Base-by-base conservation (phyloP, 37 sponge, comb jelly and placozoan genomes). In the Oopsacas minuta region DNA sequence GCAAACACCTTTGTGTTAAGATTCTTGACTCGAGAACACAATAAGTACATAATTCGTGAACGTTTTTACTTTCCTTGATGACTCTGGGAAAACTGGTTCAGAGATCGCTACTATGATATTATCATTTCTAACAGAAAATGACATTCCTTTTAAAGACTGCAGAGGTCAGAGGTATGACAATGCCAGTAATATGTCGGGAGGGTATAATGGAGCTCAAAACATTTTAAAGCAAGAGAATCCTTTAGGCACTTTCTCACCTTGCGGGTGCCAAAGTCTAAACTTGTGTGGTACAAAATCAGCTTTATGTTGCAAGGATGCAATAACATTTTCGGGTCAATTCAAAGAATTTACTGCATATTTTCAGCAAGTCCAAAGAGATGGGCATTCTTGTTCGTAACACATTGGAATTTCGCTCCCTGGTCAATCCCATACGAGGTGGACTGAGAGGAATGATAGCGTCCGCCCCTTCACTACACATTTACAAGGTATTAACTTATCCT, bases 291-390 rank as follows among this genome's bases (percentile, higher is more conserved):
- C 39, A 22, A 39, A 25, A 39, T 38, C 42, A 39, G 84, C 46
- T 38, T 38, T 39, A 83, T 38, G 46, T 38, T 83, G 84, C 39
- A 39, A 32, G 38, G 39, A 83, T 39, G 84, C 38, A 39, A 83
- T 83, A 38, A 39, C 84, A 38, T 83, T 83, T 83, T 83, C 39
- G 84, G 84, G 39, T n/a, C 39, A 39, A 8, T 83, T 83, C 84
- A 83, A 38, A 37, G 0, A 38, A 38, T 83, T 32, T 83, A 39
- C 39, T 39, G 34, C 39, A 30, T 83, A 32, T 83, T 83, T 39
- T 83, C 84, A 39, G 37, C 84, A 83, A 39, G 39, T 39, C 37
- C 84, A 38, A 38, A 83, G 22, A 7, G 84, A 23, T 83, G 84
- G 84, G 39, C 46, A 38, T 83, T 39, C 35, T 37, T 38, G 8